Percentiles rank a stretch among this genome's conserved stretches.
phyloP scores from a whole-genome alignment of 2,113 vertebrate genomes.

The Numenius arquata region DNA sequence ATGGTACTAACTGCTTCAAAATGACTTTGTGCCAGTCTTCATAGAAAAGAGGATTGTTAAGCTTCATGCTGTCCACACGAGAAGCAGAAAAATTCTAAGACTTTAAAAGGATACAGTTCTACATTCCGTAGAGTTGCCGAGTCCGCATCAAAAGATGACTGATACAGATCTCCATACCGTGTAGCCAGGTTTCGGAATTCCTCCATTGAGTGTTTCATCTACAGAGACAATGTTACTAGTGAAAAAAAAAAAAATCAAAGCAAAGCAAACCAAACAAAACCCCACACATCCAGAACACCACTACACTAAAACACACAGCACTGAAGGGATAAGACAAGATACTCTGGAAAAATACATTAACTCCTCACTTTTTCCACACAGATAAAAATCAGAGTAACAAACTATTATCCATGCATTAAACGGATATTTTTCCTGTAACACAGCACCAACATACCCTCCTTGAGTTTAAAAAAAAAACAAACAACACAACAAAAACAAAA shows the following conservation, averaged over 20 bases:
- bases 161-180: constrained; percentile 93
- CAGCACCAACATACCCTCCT: not conserved
- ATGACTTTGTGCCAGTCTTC: not conserved
- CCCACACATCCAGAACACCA: not conserved
- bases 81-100: not conserved
- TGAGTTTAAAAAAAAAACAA: not conserved
- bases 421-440: not conserved
- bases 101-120: constrained; percentile 89
- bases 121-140: constrained; percentile 92
- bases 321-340: not conserved
- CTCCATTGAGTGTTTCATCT: constrained; percentile 98
- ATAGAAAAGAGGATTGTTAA: not conserved
- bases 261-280: not conserved
- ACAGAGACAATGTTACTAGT: not conserved
- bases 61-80: not conserved
- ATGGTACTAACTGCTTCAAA: not conserved
- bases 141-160: constrained; percentile 97
- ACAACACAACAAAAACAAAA: not conserved
- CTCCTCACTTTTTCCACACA: not conserved
- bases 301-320: not conserved
- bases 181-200: constrained; percentile 90
- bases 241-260: not conserved
- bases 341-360: not conserved
- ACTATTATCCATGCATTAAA: not conserved
- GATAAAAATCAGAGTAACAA: not conserved